A percentile compares a stretch with the other conserved stretches of the same genome.
Evolutionary conservation across 23 tunicate genomes (phyloP).

Genomic region (Oikopleura dioica): DNA sequence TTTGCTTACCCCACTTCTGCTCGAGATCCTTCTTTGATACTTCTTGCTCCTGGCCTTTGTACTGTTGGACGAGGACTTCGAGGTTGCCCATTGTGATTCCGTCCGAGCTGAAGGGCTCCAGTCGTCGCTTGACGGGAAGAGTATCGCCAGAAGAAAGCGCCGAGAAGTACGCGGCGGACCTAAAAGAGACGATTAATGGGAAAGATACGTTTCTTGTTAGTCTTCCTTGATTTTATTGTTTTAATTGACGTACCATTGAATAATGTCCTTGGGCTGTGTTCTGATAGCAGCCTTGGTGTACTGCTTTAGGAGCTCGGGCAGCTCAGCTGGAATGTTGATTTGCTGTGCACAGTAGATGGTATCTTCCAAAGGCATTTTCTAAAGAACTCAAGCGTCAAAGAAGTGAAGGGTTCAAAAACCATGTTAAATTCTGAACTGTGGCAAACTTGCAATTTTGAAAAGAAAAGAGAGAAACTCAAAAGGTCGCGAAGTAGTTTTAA

Average conservation of each 20-base stretch:
- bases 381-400: too few relatives aligned
- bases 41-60: neutral
- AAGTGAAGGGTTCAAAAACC: too few relatives aligned
- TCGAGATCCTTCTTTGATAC: neutral
- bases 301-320: slow-evolving; percentile 72
- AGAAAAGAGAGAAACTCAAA: too few relatives aligned
- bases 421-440: too few relatives aligned
- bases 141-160: slow-evolving; percentile 52
- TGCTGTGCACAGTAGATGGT: slow-evolving; percentile 86
- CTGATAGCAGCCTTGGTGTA: slow-evolving; percentile 93
- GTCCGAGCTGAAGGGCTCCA: slow-evolving; percentile 36
- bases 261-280: slow-evolving; percentile 81
- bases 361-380: slow-evolving; percentile 60
- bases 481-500: too few relatives aligned
- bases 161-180: slow-evolving; percentile 32
- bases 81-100: slow-evolving; percentile 78
- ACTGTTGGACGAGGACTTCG: slow-evolving; percentile 41
- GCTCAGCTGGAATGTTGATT: slow-evolving; percentile 75
- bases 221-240: neutral
- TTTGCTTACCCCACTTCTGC: neutral
- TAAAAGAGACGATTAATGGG: neutral
- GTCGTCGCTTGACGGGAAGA: slow-evolving; percentile 57
- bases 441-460: too few relatives aligned
- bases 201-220: neutral
- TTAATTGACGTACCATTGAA: slow-evolving; percentile 50